These are phyloP conservation scores for Anoplopoma fimbria DNA, from an alignment of 2,113 vertebrate genomes.

Conservation along the genomic window DNA sequence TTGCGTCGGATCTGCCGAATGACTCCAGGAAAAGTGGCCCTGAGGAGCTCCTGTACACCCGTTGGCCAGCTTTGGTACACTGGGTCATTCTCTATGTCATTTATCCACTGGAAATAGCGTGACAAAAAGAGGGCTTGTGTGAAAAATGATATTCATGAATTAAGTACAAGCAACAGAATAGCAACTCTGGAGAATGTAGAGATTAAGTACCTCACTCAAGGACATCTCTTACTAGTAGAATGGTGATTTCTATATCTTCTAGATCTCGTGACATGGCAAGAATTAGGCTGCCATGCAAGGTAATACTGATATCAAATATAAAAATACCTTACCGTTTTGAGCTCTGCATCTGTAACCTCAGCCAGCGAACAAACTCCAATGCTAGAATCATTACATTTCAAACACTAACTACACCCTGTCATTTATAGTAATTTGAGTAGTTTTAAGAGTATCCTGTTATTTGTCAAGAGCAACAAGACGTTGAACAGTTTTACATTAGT, in stretches of 20 bases:
- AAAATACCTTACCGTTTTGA: not conserved
- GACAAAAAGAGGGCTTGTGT: not conserved
- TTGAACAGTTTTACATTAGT: not conserved
- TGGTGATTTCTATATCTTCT: not conserved
- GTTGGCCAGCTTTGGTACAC: conserved; percentile 90
- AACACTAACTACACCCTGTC: not conserved
- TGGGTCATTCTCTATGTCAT: conserved; percentile 93
- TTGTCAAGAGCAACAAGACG: not conserved
- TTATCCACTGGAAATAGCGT: conserved; percentile 89
- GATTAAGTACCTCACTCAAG: not conserved
- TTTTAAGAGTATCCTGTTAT: not conserved
- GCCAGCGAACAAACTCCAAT: not conserved
- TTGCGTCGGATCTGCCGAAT: conserved; percentile 92
- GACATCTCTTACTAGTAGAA: not conserved
- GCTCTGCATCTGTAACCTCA: not conserved
- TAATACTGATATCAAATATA: too few species aligned
- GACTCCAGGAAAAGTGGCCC: conserved; percentile 88
- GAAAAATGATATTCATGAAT: conserved; percentile 1
- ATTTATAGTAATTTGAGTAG: not conserved
- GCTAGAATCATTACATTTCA: not conserved
- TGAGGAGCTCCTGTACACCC: conserved; percentile 90
- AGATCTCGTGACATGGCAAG: too few species aligned
- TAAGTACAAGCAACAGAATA: not conserved
- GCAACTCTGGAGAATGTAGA: not conserved
- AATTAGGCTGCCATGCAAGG: too few species aligned